phyloP scores from a whole-genome alignment of 2,888 invertebrate genomes.

The Mythimna albipuncta region DNA sequence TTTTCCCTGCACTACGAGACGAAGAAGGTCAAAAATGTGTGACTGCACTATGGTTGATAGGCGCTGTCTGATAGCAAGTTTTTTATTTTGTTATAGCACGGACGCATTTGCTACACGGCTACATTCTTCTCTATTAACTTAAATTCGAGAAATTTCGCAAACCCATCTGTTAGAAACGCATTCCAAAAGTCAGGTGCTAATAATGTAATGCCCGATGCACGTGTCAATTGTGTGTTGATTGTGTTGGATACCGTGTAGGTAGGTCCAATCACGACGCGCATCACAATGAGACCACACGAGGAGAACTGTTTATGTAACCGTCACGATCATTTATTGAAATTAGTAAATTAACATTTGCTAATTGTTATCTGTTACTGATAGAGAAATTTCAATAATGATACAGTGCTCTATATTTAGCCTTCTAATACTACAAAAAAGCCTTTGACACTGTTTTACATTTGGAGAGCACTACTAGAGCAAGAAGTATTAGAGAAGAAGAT shows the following conservation, averaged over 20 bases:
- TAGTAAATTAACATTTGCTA: neutral
- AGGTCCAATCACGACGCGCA: conserved; percentile 43
- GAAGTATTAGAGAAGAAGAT: no score
- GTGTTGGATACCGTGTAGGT: conserved; percentile 16
- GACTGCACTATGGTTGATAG: no score
- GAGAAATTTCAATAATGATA: no score
- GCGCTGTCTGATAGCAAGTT: no score
- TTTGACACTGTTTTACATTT: no score
- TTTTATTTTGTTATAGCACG: neutral
- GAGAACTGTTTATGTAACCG: conserved; percentile 2
- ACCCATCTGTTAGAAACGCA: neutral
- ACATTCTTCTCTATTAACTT: neutral
- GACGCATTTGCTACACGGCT: neutral
- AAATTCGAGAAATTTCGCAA: neutral
- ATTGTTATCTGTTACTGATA: neutral
- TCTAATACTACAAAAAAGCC: no score
- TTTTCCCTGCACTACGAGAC: no score
- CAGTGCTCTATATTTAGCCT: no score
- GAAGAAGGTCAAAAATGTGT: no score
- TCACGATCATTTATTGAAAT: conserved; percentile 4
- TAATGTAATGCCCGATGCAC: conserved; percentile 7
- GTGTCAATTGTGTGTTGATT: conserved; percentile 21
- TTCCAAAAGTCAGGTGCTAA: conserved; percentile 15
- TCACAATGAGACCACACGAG: conserved; percentile 56
- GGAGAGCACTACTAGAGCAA: no score